Conservation (phyloP, 2,888 invertebrate species). For the Stenchaetothrips biformis region DNA sequence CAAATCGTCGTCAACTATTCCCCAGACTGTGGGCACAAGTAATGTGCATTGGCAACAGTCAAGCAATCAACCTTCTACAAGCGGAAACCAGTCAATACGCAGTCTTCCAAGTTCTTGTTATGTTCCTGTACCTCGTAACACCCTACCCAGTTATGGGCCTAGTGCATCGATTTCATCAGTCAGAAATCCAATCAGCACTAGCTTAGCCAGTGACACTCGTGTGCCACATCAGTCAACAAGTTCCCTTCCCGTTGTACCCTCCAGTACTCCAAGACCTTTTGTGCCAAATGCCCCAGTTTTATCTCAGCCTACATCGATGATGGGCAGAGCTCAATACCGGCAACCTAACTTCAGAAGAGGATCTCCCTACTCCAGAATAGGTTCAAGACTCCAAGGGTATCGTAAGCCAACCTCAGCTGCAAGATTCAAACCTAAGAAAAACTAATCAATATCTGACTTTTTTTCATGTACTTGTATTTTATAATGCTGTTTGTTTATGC, state of each 20-base stretch:
- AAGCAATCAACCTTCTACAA: too few species aligned
- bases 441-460: background rate
- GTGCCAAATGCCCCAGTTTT: background rate
- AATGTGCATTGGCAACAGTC: too few species aligned
- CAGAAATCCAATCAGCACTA: too few species aligned
- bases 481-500: background rate
- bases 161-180: too few species aligned
- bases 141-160: too few species aligned
- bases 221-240: too few species aligned
- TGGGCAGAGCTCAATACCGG: background rate
- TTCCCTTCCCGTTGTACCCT: too few species aligned
- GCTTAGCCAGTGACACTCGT: too few species aligned
- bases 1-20: background rate
- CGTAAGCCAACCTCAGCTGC: background rate
- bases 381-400: background rate
- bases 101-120: too few species aligned
- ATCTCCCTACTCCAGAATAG: background rate
- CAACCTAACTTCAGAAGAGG: background rate
- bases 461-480: background rate
- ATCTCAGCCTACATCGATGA: background rate
- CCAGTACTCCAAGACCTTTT: background rate
- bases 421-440: background rate
- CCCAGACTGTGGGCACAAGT: background rate
- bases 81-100: too few species aligned
- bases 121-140: too few species aligned